Percentiles rank a stretch among this genome's conserved stretches.
These are phyloP conservation scores for Luperina testacea DNA, from an alignment of 2,888 invertebrate species.

Conservation along the genomic window DNA sequence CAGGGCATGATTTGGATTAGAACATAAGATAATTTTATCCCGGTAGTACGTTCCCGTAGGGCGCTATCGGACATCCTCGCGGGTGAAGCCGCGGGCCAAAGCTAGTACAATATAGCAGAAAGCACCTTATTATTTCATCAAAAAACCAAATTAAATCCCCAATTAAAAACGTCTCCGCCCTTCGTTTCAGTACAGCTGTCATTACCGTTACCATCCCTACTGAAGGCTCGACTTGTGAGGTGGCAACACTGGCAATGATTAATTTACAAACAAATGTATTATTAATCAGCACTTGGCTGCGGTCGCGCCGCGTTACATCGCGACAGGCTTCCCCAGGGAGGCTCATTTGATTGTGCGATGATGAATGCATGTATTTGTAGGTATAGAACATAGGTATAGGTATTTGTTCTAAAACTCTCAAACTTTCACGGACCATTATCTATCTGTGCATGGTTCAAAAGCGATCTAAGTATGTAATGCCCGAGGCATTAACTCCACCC, in stretches of 20 bases:
- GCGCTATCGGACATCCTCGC: too few relatives aligned
- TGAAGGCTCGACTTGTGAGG: constrained; percentile 5
- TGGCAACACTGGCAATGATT: constrained; percentile 37
- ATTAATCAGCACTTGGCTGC: constrained; percentile 46
- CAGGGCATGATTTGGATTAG: too few relatives aligned
- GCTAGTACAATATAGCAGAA: background rate
- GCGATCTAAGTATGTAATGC: background rate
- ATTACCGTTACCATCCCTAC: background rate
- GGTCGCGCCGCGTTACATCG: constrained; percentile 23
- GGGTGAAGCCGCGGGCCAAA: too few relatives aligned
- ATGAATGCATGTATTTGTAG: background rate
- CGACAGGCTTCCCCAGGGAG: constrained; percentile 24
- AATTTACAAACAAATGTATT: constrained; percentile 53
- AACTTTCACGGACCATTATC: background rate
- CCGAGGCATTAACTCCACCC: background rate
- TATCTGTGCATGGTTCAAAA: background rate
- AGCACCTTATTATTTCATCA: background rate
- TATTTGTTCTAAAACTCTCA: background rate
- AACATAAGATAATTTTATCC: too few relatives aligned
- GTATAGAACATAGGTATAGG: background rate
- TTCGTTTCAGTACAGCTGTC: constrained; percentile 15
- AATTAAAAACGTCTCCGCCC: background rate
- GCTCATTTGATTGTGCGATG: constrained; percentile 26
- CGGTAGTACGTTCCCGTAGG: too few relatives aligned
- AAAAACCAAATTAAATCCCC: background rate